Evolutionary conservation across 1,140 invertebrate genomes (phyloP).

Genomic region (Gryllus bimaculatus): DNA sequence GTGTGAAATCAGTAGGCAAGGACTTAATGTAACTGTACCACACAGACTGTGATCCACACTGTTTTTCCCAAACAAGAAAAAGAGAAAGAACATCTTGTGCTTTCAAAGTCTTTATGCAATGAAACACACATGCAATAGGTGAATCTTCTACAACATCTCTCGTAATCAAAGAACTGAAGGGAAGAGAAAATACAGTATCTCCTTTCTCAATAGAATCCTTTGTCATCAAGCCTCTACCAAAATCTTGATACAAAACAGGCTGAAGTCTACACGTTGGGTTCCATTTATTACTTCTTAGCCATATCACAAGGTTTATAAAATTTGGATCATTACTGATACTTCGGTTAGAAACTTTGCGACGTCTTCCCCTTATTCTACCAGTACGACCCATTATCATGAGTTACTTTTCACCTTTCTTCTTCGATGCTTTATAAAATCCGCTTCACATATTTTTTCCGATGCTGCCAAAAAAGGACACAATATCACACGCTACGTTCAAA

Average conservation of each 20-base stretch:
- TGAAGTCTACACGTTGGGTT: slow-evolving; percentile 34
- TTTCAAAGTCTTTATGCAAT: slow-evolving; percentile 20
- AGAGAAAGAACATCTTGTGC: slow-evolving; percentile 45
- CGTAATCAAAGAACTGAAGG: slow-evolving; percentile 47
- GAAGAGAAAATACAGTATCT: slow-evolving; percentile 46
- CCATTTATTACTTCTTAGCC: slow-evolving; percentile 37
- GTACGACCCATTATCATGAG: neutral
- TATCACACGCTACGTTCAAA: neutral
- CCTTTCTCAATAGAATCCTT: slow-evolving; percentile 38
- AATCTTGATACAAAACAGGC: slow-evolving; percentile 39
- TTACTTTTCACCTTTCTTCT: neutral
- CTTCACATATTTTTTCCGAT: too few relatives aligned
- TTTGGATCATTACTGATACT: neutral
- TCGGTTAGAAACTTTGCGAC: neutral
- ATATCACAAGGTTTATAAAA: slow-evolving; percentile 26
- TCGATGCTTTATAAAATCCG: too few relatives aligned
- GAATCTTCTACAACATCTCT: slow-evolving; percentile 37
- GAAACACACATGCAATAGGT: slow-evolving; percentile 37
- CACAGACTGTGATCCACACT: slow-evolving; percentile 34
- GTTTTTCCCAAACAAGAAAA: slow-evolving; percentile 47
- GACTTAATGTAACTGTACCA: slow-evolving; percentile 46
- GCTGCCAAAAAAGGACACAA: neutral
- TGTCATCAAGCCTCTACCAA: slow-evolving; percentile 49
- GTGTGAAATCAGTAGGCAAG: slow-evolving; percentile 44
- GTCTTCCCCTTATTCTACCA: neutral